Evolutionary conservation across 2,888 invertebrate species (phyloP), one percentile per base, ranked within the genome.

Genomic region (Ischnus inquisitorius): DNA sequence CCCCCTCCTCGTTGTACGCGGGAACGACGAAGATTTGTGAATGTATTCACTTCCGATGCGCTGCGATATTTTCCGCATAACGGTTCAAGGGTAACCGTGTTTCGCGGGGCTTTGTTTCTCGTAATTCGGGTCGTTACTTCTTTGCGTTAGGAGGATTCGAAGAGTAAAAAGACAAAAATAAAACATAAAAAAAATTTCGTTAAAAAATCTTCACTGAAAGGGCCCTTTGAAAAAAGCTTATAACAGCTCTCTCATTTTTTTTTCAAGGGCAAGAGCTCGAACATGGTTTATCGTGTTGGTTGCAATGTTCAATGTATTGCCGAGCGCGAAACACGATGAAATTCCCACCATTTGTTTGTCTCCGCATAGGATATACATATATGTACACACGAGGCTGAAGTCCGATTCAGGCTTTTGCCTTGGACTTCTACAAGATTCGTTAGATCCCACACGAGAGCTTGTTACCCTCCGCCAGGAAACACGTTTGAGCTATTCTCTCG

Each of bases 401-500:
- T 72, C 72, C 62, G 67, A 78, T 68, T 74, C 78, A 77, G 19
- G 75, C 65, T 72, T n/a, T 72, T n/a, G 80, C 83, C 83, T 83
- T 80, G 77, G 72, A 34, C 79, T 65, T 68, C 71, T 34, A 43
- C 67, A 28, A 41, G 60, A 68, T 80, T 80, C 83, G 72, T 83
- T 62, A 67, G 62, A 65, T 71, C 22, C 62, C 67, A 62, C 68
- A 43, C 65, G 48, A 68, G 64, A 77, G 72, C 83, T 74, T 75
- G 79, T 80, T 79, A 76, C 39, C 48, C 64, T 46, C 54, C 28
- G 46, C 67, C 25, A 43, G 71, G 72, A 83, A 80, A 83, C 79
- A 77, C 67, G 79, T 72, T 83, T 76, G 67, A 83, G 71, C 79
- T 83, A 80, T 83, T 83, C 79, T 83, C 76, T 25, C 76, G 76